Base-by-base conservation (phyloP, 2,888 invertebrate species). In the Eristalis tenax region DNA sequence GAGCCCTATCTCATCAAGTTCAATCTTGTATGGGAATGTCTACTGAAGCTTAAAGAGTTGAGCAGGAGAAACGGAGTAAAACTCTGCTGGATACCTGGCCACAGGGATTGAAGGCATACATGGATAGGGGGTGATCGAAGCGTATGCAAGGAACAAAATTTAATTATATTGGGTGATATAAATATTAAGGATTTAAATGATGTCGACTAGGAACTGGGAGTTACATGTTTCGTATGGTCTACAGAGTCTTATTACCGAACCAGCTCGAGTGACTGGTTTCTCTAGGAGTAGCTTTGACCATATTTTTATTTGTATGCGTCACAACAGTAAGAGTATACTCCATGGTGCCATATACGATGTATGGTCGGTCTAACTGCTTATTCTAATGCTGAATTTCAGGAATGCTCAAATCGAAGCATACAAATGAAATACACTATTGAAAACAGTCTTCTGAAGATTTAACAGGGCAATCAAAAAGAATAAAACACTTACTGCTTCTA, bases 281-380 rank as follows among this genome's bases (percentile, higher is more conserved):
- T 11, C 69, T n/a, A 40, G 61, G 15, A n/a, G 11, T 10, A 40
- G 71, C 26, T 40, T 61, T 71, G 61, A 38, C 61, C 59, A 26
- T 40, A 26, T 75, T 13, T 56, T 38, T 35, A 13, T 35, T 26
- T 3, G 5, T 23, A 28, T 18, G 26, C 26, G 1, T 26, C 65
- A 74, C 15, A 65, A 38, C 18, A 75, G 66, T 66, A 75, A n/a
- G 8, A 59, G 28, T 38, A 11, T 8, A 6, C 38, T 75, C 11
- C 38, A 11, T 65, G 74, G 75, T 75, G 32, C 56, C 35, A 35
- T 74, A 0, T 64, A 75, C 59, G 65, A 57, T n/a, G n/a, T n/a
- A 57, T 75, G 40, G 38, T 59, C 66, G 57, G 57, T 57, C 66
- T 66, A 2, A 66, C 35, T 38, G 50, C 28, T 2, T 38, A 38